Percentiles rank a stretch among this genome's conserved stretches.
Conservation (phyloP, 2,113 vertebrate species). For the Saguinus midas region DNA sequence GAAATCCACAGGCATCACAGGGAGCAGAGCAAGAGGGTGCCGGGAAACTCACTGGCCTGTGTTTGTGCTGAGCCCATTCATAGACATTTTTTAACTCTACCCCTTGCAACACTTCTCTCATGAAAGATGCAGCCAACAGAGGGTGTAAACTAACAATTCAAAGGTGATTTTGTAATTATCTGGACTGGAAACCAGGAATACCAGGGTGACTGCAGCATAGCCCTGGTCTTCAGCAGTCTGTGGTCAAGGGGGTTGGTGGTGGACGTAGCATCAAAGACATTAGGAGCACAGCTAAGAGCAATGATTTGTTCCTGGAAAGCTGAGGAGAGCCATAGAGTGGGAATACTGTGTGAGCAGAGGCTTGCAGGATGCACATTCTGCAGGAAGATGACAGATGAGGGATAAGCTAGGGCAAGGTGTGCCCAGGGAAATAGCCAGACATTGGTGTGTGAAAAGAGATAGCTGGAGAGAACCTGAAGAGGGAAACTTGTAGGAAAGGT, state of each 20-base stretch:
- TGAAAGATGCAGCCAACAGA: background rate
- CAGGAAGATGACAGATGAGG: background rate
- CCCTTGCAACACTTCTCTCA: background rate
- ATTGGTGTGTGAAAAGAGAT: background rate
- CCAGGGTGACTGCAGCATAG: background rate
- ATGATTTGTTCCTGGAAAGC: background rate
- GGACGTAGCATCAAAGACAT: background rate
- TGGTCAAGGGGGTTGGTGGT: background rate
- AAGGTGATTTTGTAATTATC: background rate
- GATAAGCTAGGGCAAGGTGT: background rate
- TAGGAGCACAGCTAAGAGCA: background rate
- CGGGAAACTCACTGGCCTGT: background rate
- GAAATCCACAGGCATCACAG: background rate
- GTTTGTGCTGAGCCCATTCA: background rate
- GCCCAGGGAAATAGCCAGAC: background rate
- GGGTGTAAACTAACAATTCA: background rate
- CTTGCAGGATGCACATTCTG: background rate
- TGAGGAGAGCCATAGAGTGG: background rate
- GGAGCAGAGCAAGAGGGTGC: background rate
- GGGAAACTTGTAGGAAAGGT: background rate
- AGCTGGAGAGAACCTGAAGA: background rate
- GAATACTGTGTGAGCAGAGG: background rate
- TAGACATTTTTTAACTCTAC: background rate
- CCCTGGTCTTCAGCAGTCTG: background rate
- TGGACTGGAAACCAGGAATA: background rate